Evolutionary conservation across 2,797 vertebrate species (phyloP).

Genomic region (Acanthurus lineatus): DNA sequence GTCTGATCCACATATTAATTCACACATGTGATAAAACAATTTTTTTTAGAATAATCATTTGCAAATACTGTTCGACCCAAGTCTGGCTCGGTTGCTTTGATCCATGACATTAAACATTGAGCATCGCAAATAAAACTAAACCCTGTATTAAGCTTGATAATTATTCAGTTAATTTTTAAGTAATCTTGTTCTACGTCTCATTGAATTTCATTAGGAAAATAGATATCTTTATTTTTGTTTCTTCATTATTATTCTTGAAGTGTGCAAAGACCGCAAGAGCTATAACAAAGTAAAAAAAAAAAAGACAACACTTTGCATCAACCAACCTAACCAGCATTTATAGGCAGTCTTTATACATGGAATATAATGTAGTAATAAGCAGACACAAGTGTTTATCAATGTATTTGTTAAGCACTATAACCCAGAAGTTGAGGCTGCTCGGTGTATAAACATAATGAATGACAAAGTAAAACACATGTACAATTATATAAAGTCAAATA

Average conservation of each 20-base stretch:
- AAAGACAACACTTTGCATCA: conserved; percentile 37
- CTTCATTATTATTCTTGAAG: conserved; percentile 57
- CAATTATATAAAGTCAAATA: conserved; percentile 18
- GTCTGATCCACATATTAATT: neutral
- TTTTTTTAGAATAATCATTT: conserved; percentile 21
- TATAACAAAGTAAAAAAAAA: conserved; percentile 19
- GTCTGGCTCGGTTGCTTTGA: conserved; percentile 32
- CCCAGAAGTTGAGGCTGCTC: neutral
- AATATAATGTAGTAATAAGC: conserved; percentile 6
- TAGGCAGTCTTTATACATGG: conserved; percentile 6
- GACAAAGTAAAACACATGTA: conserved; percentile 7
- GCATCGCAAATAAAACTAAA: conserved; percentile 27
- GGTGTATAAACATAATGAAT: conserved; percentile 10
- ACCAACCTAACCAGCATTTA: conserved; percentile 14
- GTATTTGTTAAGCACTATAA: neutral
- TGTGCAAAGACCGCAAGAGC: conserved; percentile 79
- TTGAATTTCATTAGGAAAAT: conserved; percentile 72
- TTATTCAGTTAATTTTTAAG: conserved; percentile 22
- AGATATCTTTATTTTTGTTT: conserved; percentile 58
- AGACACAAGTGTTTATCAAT: neutral
- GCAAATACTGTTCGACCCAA: conserved; percentile 36
- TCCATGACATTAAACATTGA: conserved; percentile 27
- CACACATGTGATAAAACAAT: neutral
- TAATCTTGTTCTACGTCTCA: conserved; percentile 61
- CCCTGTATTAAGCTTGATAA: conserved; percentile 14